Base-by-base conservation (phyloP, 1,140 invertebrate genomes). In the Argopecten irradians region DNA sequence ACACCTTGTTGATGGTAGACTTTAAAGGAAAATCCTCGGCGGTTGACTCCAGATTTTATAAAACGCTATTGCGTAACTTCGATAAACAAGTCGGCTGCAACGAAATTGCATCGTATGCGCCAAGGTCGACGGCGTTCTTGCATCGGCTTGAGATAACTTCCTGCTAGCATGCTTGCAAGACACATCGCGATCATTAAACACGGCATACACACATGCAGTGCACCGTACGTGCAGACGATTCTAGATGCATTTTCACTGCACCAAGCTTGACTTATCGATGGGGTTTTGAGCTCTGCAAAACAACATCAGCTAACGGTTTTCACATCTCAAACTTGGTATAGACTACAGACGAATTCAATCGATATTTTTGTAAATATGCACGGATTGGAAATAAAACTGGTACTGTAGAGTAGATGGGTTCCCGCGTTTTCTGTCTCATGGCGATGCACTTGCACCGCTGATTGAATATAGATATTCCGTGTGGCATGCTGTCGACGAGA, bases 291-390 rank as follows among this genome's bases (percentile, higher is more conserved):
- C 22, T n/a, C 55, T n/a, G 55, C 55, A 71, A 28, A 71, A 71
- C 55, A 71, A 71, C 55, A n/a, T n/a, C n/a, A 71, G 55, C 55
- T 28, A 71, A 28, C 55, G 55, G 36, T 71, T 71, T 71, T 71
- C 55, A 71, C 55, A 71, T 28, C 55, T n/a, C 55, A 71, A 71
- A 71, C 55, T 8, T 71, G 55, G n/a, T n/a, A 71, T 71, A 22
- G 55, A 71, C 55, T n/a, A 71, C 55, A 71, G 55, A 71, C 55
- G 28, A 71, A 28, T 71, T 71, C 55, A 71, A 71, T 71, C 55
- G 55, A 71, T 71, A 71, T 71, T 71, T 71, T 71, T 71, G 55
- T 71, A 71, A 71, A 71, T 71, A 71, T 71, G 55, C 55, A 71
- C 55, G 55, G 55, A 71, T 71, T 71, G 28, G n/a, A 71, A 71